A percentile compares a stretch with the other conserved stretches of the same genome.
These are phyloP conservation scores for Laothoe populi DNA, from an alignment of 2,888 invertebrate species.

Conservation along the genomic window DNA sequence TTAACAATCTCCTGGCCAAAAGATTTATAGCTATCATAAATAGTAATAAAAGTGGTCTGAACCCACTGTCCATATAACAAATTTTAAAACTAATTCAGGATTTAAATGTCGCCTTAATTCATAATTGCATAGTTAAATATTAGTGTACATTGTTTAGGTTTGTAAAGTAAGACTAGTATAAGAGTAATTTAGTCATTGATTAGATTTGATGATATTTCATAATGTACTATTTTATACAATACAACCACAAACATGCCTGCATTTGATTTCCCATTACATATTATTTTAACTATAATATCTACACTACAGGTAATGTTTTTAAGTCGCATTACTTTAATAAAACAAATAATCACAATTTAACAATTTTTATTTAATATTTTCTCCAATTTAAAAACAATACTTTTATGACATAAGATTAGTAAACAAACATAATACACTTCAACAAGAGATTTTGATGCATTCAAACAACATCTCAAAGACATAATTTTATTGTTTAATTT, in stretches of 20 bases:
- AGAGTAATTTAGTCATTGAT: conserved; percentile 17
- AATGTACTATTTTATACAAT: conserved; percentile 21
- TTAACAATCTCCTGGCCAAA: not conserved
- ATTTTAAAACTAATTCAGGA: not conserved
- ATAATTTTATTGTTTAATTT: conserved; percentile 17
- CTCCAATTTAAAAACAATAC: not conserved
- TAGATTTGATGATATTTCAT: conserved; percentile 19
- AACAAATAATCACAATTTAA: not conserved
- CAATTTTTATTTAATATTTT: not conserved
- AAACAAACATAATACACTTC: not conserved
- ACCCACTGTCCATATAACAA: not conserved
- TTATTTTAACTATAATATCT: not conserved
- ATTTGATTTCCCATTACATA: conserved; percentile 2
- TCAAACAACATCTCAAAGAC: conserved; percentile 3
- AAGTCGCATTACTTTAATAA: conserved; percentile 1
- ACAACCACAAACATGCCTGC: not conserved
- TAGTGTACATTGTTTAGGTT: conserved; percentile 20
- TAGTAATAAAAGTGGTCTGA: not conserved
- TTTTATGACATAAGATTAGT: not conserved
- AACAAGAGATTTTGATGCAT: not conserved
- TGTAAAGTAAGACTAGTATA: conserved; percentile 16
- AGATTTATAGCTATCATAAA: not conserved
- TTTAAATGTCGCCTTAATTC: not conserved
- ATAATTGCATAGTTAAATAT: not conserved
- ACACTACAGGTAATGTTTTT: not conserved